Base-by-base conservation (phyloP, 2,113 vertebrate species). In the Gymnorhina tibicen region DNA sequence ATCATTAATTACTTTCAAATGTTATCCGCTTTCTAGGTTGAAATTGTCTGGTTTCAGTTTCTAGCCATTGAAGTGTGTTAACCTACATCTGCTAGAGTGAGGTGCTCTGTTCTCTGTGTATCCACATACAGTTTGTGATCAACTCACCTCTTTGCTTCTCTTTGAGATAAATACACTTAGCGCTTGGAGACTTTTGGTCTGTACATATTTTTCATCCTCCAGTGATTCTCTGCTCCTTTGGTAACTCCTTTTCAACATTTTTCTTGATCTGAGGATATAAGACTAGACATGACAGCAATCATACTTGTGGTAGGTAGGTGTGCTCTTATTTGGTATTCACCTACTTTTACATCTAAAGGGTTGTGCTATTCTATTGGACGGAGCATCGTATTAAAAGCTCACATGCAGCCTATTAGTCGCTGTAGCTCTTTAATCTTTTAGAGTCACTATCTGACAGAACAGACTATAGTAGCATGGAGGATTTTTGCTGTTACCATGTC, bases 171-270 rank as follows among this genome's bases (percentile, higher is more conserved):
- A 94, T 93, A 91, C 62, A 49, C 60, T 87, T 85, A 85, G 24
- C 66, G 0, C 83, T 89, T 93, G 89, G 93, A 89, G 93, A 67
- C 91, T 95, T 97, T 93, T 93, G 79, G 84, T 97, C 91, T 93
- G 80, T 63, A 74, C 47, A 27, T 87, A 75, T 96, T 92, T 97
- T 96, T 97, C 72, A 96, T 95, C 86, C 76, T 92, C 84, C 80
- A 78, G 79, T 92, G 86, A 84, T 96, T 95, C 89, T 87, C 59
- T 89, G 72, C 47, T 88, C 80, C 79, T 93, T 96, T 97, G 91
- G 91, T 95, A 91, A 92, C 68, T 95, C 27, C 55, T 96, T 96
- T 95, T 97, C 84, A 97, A 93, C 86, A 60, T 92, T 95, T 93
- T 93, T 88, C 89, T 93, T 95, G 76, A 95, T 97, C 86, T 96